Evolutionary conservation across 2,888 invertebrate genomes (phyloP).

Genomic region (Gibbula magus): DNA sequence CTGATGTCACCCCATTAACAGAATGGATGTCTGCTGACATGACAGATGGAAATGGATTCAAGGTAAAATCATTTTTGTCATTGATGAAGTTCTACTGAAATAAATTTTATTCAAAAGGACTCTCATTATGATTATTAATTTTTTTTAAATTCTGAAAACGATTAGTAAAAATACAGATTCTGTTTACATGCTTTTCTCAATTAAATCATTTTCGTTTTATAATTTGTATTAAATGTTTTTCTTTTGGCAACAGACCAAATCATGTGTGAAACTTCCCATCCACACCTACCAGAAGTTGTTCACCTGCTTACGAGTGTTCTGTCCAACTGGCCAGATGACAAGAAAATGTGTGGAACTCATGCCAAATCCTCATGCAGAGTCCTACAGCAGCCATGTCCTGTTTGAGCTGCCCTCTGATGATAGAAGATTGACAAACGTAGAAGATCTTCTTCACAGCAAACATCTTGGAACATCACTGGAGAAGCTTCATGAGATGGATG

Average conservation of each 20-base stretch:
- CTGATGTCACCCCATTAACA: neutral
- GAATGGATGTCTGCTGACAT: neutral
- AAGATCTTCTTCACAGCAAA: constrained; percentile 1
- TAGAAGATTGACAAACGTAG: neutral
- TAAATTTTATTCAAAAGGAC: neutral
- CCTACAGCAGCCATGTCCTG: neutral
- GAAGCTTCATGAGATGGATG: neutral
- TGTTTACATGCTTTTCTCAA: no score
- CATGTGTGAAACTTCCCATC: neutral
- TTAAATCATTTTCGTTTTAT: no score
- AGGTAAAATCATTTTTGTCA: neutral
- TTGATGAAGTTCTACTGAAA: neutral
- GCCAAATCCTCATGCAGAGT: neutral
- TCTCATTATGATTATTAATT: neutral
- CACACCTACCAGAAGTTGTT: neutral
- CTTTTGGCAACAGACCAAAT: neutral
- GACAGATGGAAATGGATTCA: neutral
- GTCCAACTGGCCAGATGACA: neutral
- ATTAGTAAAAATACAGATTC: no score
- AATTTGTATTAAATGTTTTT: no score
- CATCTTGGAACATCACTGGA: neutral
- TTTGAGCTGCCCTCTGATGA: neutral
- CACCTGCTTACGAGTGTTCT: neutral
- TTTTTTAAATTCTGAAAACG: neutral
- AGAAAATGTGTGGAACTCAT: neutral